Conservation (phyloP, 2,797 vertebrate genomes). For the Lacerta agilis region DNA sequence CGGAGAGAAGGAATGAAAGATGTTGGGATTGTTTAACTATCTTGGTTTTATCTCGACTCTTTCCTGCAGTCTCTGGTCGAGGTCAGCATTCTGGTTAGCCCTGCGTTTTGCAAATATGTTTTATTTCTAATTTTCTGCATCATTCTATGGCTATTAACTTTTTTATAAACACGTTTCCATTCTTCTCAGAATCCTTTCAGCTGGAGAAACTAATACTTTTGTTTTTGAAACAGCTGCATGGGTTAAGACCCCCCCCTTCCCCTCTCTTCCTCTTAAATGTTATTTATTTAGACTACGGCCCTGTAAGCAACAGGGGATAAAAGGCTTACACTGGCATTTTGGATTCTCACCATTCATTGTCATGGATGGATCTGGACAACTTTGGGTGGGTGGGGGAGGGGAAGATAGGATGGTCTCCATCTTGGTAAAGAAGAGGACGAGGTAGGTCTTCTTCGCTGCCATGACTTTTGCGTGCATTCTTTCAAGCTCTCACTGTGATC, state of each 20-base stretch:
- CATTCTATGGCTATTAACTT: slow-evolving; percentile 5
- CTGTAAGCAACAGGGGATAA: slow-evolving; percentile 1
- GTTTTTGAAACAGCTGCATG: slow-evolving; percentile 6
- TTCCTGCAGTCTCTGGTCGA: slow-evolving; percentile 10
- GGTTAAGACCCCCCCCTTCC: neutral
- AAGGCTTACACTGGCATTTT: neutral
- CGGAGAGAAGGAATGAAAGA: neutral
- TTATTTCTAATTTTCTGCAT: slow-evolving; percentile 7
- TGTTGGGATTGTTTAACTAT: slow-evolving; percentile 11
- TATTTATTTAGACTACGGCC: slow-evolving; percentile 12
- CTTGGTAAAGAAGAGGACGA: neutral
- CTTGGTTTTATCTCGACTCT: neutral
- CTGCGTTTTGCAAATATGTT: slow-evolving; percentile 27
- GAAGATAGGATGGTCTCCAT: neutral
- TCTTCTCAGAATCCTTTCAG: neutral
- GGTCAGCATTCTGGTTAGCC: slow-evolving; percentile 11
- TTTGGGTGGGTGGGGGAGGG: neutral
- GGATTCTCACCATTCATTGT: slow-evolving; percentile 7
- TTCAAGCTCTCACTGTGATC: neutral
- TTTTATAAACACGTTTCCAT: slow-evolving; percentile 26
- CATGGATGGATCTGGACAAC: neutral
- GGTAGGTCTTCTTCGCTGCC: neutral
- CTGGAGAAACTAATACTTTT: neutral
- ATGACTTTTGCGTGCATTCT: neutral
- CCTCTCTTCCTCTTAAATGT: neutral